Conservation (phyloP, 2,888 invertebrate species). For the Latrodectus hesperus region DNA sequence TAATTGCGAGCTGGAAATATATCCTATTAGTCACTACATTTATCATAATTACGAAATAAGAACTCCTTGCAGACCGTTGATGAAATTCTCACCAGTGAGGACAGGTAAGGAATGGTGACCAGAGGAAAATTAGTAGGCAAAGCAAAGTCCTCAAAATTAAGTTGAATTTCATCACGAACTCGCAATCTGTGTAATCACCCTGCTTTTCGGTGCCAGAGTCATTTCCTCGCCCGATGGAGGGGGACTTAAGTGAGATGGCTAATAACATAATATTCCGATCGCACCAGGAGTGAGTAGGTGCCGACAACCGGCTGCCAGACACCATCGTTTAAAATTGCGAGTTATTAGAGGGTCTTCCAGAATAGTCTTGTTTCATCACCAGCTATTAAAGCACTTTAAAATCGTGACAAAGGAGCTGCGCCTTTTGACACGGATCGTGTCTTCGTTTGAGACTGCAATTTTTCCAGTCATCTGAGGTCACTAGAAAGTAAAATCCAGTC, state of each 20-base stretch:
- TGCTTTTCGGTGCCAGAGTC: constrained; percentile 1
- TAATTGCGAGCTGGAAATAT: too few species aligned
- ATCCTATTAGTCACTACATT: too few species aligned
- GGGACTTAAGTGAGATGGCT: constrained; percentile 3
- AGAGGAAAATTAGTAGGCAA: too few species aligned
- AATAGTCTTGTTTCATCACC: constrained; percentile 9
- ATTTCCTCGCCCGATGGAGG: constrained; percentile 5
- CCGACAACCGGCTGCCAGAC: constrained; percentile 2
- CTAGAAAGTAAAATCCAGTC: too few species aligned
- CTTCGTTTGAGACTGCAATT: not conserved
- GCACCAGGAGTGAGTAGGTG: constrained; percentile 5
- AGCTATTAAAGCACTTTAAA: constrained; percentile 16
- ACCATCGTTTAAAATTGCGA: constrained; percentile 21
- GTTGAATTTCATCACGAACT: constrained; percentile 9
- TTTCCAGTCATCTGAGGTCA: too few species aligned
- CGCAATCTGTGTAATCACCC: constrained; percentile 15
- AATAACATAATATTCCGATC: constrained; percentile 44
- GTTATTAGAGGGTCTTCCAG: constrained; percentile 4
- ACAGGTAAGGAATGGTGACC: too few species aligned
- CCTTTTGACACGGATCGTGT: constrained; percentile 39
- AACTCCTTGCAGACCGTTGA: too few species aligned
- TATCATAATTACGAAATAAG: too few species aligned
- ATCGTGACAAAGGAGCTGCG: constrained; percentile 33
- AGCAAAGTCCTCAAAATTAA: not conserved
- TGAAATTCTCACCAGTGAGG: too few species aligned